These are phyloP conservation scores for Pseudomyrmex dendroicus DNA, from an alignment of 1,140 invertebrate species.

Conservation along the genomic window DNA sequence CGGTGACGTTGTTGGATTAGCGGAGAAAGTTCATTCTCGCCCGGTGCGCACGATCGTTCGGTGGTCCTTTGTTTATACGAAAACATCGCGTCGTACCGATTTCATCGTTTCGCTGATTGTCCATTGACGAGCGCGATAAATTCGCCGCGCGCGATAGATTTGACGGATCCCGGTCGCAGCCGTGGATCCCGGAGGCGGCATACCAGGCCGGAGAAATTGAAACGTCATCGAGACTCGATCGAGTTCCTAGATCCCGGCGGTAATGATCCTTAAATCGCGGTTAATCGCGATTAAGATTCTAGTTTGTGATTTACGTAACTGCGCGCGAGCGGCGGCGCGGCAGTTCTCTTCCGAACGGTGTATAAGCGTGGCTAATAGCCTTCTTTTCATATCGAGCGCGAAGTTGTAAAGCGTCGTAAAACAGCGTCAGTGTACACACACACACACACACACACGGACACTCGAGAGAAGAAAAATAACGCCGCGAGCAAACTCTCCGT, in stretches of 20 bases:
- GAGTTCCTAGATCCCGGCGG: slow-evolving; percentile 36
- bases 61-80: slow-evolving; percentile 54
- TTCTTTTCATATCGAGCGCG: slow-evolving; percentile 16
- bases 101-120: slow-evolving; percentile 24
- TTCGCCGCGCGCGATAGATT: slow-evolving; percentile 8
- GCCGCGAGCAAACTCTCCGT: neutral
- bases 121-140: slow-evolving; percentile 44
- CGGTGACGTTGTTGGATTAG: slow-evolving; percentile 52
- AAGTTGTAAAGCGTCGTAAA: slow-evolving; percentile 20
- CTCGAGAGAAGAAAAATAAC: slow-evolving; percentile 8
- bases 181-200: neutral
- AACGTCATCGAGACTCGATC: slow-evolving; percentile 47
- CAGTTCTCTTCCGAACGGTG: neutral
- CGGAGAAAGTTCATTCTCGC: slow-evolving; percentile 64
- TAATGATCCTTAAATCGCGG: slow-evolving; percentile 55
- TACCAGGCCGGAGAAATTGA: slow-evolving; percentile 38
- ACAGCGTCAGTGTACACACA: slow-evolving; percentile 6
- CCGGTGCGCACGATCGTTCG: neutral
- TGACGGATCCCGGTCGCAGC: no score
- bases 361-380: neutral
- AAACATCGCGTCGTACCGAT: neutral
- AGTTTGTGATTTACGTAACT: slow-evolving; percentile 48
- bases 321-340: neutral
- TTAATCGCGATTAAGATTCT: slow-evolving; percentile 54
- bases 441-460: neutral